Percentiles rank a stretch among this genome's conserved stretches.
phyloP scores from a whole-genome alignment of 2,797 vertebrate genomes.

The Neostethus bicornis region DNA sequence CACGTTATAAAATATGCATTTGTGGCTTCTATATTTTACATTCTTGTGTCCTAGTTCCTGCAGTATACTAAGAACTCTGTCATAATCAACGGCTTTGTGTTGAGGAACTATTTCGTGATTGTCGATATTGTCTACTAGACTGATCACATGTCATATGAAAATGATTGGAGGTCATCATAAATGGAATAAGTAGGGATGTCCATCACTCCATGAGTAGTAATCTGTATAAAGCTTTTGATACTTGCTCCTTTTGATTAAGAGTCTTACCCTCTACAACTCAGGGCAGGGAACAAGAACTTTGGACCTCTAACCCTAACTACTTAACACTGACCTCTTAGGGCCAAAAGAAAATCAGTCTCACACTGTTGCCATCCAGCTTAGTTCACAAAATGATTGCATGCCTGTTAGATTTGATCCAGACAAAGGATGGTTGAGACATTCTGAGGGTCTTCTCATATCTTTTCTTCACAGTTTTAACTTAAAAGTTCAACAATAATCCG shows the following conservation, averaged over 20 bases:
- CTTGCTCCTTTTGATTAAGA: constrained; percentile 39
- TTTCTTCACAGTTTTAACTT: neutral
- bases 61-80: too few relatives aligned
- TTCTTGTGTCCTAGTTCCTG: too few relatives aligned
- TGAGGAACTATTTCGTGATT: too few relatives aligned
- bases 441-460: neutral
- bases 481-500: neutral
- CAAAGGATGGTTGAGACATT: constrained; percentile 4
- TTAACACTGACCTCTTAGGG: constrained; percentile 45
- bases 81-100: too few relatives aligned
- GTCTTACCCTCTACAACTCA: constrained; percentile 32
- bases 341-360: constrained; percentile 19
- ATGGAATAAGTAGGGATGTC: too few relatives aligned
- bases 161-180: too few relatives aligned
- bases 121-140: too few relatives aligned
- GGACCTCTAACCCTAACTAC: constrained; percentile 53
- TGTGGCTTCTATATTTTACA: too few relatives aligned
- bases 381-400: constrained; percentile 14
- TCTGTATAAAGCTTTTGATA: too few relatives aligned
- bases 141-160: too few relatives aligned
- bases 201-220: too few relatives aligned
- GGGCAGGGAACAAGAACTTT: constrained; percentile 25
- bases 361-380: constrained; percentile 28
- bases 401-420: neutral
- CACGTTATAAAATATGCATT: too few relatives aligned